Base-by-base conservation (phyloP, 2,797 vertebrate species). In the Falco naumanni region DNA sequence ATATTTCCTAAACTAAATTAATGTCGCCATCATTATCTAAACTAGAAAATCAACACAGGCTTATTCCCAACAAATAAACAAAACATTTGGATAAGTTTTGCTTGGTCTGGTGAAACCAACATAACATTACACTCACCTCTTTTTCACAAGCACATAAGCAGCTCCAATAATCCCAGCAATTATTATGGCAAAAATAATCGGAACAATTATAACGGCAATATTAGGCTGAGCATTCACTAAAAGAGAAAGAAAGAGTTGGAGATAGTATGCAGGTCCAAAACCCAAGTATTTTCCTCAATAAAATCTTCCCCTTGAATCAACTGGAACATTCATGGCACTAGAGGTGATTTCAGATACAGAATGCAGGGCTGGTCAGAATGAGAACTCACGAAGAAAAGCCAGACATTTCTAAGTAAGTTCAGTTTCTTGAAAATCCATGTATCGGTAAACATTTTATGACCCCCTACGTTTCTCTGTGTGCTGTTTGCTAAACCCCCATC, bases 181-280 rank as follows among this genome's bases (percentile, higher is more conserved):
- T 93, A 99, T 91, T 93, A 99, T 95, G 89, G 98, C 97, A 92
- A 99, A 98, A 96, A 99, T 98, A 84, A 99, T 97, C 0, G 99
- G 99, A 25, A 98, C 99, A 9, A 99, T 98, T 94, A 99, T 98
- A 57, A 99, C 98, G 79, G 99, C 95, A n/a, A 99, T 97, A 89
- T 98, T 98, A 11, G 97, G 97, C 57, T 97, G 96, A 83, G 97
- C 93, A 6, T 96, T 97, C 95, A 97, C 98, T 98, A 89, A 51
- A 85, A 96, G 50, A 89, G 60, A 95, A 43, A 94, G 66, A 88
- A 24, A 90, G 41, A 93, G 37, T 3, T 25, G n/a, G 19, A 59
- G 28, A 5, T 26, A 34, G 95, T 59, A 84, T 0, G 53, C 3
- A n/a, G 13, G 9, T 21, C 56, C 47, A 61, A 90, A 71, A 54